Conservation (phyloP, 2,888 invertebrate species). For the Prenolepis imparis region DNA sequence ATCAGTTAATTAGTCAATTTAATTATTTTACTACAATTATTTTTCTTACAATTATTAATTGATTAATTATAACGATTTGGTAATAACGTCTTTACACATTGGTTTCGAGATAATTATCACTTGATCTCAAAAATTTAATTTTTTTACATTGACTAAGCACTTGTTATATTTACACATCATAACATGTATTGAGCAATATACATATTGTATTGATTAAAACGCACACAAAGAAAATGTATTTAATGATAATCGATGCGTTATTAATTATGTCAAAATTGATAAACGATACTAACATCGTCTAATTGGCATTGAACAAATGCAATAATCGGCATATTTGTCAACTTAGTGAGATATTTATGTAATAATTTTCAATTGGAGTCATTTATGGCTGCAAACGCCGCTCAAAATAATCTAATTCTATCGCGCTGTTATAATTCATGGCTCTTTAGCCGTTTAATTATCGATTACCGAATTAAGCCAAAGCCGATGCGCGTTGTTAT, state of each 20-base stretch:
- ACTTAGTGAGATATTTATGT: constrained; percentile 30
- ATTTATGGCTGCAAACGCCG: constrained; percentile 37
- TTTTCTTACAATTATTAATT: neutral
- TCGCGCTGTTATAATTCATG: constrained; percentile 42
- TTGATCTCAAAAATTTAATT: constrained; percentile 24
- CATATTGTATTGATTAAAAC: constrained; percentile 16
- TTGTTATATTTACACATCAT: neutral
- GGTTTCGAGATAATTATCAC: neutral
- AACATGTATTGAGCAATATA: neutral
- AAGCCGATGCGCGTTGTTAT: constrained; percentile 24
- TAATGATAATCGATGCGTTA: constrained; percentile 10
- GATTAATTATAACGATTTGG: neutral
- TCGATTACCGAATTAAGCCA: constrained; percentile 26
- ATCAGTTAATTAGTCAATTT: constrained; percentile 7
- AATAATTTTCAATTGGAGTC: constrained; percentile 38
- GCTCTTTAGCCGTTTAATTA: constrained; percentile 53
- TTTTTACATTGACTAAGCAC: neutral
- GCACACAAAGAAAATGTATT: constrained; percentile 31
- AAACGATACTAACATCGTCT: constrained; percentile 16
- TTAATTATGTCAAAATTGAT: constrained; percentile 12
- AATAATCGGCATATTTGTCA: constrained; percentile 26
- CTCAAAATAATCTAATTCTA: constrained; percentile 53
- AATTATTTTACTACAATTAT: neutral
- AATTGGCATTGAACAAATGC: constrained; percentile 30
- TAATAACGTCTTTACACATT: neutral